These are phyloP conservation scores for Acomys russatus DNA, from an alignment of 2,797 vertebrate genomes.

Conservation along the genomic window DNA sequence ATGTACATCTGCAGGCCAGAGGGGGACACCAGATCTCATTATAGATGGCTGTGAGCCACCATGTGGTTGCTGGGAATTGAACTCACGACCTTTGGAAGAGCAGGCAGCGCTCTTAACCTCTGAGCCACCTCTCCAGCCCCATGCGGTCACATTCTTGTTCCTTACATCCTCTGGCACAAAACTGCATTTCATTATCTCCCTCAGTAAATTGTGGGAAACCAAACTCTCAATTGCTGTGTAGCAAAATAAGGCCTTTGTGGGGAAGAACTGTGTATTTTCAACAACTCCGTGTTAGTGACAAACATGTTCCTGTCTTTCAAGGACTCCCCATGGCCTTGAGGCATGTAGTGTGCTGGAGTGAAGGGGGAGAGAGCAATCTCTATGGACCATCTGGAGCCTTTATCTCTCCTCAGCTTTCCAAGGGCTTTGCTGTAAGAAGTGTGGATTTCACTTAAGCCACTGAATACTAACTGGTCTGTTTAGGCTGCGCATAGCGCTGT, in stretches of 20 bases:
- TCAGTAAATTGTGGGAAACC: conserved; percentile 27
- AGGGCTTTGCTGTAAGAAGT: conserved; percentile 14
- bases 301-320: conserved; percentile 38
- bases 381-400: neutral
- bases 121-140: too few species aligned
- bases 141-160: neutral
- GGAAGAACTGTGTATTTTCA: neutral
- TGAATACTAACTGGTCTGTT: neutral
- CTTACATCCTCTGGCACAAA: neutral
- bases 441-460: neutral
- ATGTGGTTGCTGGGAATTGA: too few species aligned
- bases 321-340: conserved; percentile 11
- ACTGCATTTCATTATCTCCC: conserved; percentile 39
- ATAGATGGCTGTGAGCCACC: too few species aligned
- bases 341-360: neutral
- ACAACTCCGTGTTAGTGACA: conserved; percentile 6
- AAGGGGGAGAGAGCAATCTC: conserved; percentile 8
- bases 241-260: neutral
- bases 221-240: conserved; percentile 25
- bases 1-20: too few species aligned
- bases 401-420: conserved; percentile 3
- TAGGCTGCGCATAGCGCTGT: neutral
- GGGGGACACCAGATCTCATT: too few species aligned
- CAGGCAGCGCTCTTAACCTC: too few species aligned
- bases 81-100: too few species aligned